Conservation (phyloP, 2,888 invertebrate species). For the Brachycybe producta region DNA sequence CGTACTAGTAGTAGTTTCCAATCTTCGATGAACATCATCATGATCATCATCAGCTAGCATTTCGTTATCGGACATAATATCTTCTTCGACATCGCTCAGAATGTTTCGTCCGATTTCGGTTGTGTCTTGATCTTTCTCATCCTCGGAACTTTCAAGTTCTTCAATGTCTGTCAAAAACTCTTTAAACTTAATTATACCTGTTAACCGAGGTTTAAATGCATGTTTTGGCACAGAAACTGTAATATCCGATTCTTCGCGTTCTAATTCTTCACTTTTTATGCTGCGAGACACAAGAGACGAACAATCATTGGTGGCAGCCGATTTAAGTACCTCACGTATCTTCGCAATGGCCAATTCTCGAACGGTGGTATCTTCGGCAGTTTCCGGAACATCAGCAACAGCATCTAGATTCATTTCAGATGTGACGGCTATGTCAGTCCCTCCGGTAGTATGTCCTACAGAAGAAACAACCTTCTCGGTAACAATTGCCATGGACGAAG, state of each 20-base stretch:
- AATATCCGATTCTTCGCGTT: no score
- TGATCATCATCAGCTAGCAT: background rate
- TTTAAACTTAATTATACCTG: background rate
- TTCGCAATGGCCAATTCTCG: background rate
- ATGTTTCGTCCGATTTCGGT: background rate
- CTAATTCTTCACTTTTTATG: no score
- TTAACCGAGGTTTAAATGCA: background rate
- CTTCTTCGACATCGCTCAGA: background rate
- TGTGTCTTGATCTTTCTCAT: background rate
- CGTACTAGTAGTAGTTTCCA: background rate
- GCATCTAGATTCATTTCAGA: background rate
- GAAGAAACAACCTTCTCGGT: no score
- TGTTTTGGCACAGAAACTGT: background rate
- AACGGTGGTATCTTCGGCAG: no score
- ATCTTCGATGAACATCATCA: background rate
- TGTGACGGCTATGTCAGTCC: no score
- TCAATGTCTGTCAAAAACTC: slow-evolving; percentile 5
- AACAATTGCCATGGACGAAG: no score
- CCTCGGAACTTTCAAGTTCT: slow-evolving; percentile 4
- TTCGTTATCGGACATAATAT: background rate
- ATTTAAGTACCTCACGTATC: background rate
- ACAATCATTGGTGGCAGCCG: no score
- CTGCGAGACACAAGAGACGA: no score
- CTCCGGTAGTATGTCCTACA: no score
- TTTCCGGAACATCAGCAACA: no score